These are phyloP conservation scores for Mellilla xanthometata DNA, from an alignment of 2,888 invertebrate species.

Conservation along the genomic window DNA sequence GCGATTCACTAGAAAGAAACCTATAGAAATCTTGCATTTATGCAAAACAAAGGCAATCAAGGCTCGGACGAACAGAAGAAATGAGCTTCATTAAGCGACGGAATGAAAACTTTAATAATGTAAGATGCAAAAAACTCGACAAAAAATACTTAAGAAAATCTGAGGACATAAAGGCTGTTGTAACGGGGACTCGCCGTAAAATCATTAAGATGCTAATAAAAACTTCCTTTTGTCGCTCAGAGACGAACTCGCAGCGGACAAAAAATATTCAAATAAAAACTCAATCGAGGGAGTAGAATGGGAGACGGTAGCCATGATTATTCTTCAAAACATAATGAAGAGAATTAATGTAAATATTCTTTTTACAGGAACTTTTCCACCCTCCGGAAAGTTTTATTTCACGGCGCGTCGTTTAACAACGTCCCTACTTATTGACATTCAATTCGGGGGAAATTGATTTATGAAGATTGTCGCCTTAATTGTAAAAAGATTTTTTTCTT, in stretches of 20 bases:
- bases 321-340: constrained; percentile 84
- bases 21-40: constrained; percentile 82
- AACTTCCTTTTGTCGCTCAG: constrained; percentile 81
- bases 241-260: constrained; percentile 70
- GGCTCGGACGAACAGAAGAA: constrained; percentile 80
- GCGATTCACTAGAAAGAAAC: constrained; percentile 73
- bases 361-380: constrained; percentile 75
- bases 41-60: constrained; percentile 83
- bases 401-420: constrained; percentile 80
- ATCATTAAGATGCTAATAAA: constrained; percentile 84
- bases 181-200: constrained; percentile 82
- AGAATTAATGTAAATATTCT: constrained; percentile 84
- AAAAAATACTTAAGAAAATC: constrained; percentile 83
- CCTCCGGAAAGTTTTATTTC: constrained; percentile 82
- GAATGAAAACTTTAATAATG: constrained; percentile 83
- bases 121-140: constrained; percentile 81
- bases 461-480: constrained; percentile 82
- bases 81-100: constrained; percentile 82
- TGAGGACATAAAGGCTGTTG: constrained; percentile 83
- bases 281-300: constrained; percentile 76
- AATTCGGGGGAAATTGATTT: constrained; percentile 83
- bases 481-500: constrained; percentile 67
- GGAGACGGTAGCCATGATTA: constrained; percentile 79
- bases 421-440: constrained; percentile 83
- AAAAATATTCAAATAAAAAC: constrained; percentile 83